A percentile compares a stretch with the other conserved stretches of the same genome.
phyloP scores from a whole-genome alignment of 2,888 invertebrate species.

The Drosophila hamatofila region DNA sequence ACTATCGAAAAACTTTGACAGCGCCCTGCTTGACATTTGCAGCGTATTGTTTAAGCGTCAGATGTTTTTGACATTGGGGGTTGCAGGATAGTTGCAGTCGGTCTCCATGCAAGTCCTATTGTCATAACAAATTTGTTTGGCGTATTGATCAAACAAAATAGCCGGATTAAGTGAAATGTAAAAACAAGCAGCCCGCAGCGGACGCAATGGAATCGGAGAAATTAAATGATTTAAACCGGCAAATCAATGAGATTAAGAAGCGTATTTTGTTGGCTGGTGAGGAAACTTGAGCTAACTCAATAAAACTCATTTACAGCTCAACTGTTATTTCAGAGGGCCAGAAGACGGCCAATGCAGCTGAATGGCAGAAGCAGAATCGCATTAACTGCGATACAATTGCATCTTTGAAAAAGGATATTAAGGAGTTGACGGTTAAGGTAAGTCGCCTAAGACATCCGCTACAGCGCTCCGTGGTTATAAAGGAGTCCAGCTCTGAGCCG shows the following conservation, averaged over 20 bases:
- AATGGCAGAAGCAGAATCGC: slow-evolving; percentile 91
- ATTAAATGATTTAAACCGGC: slow-evolving; percentile 87
- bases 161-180: slow-evolving; percentile 9
- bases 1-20: not conserved
- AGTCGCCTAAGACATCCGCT: slow-evolving; percentile 83
- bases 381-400: slow-evolving; percentile 90
- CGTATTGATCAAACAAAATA: slow-evolving; percentile 62
- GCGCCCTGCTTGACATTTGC: not conserved
- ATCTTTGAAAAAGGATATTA: slow-evolving; percentile 90
- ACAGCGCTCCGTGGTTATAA: slow-evolving; percentile 80
- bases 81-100: slow-evolving; percentile 27
- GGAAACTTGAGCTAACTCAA: not conserved
- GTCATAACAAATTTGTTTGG: slow-evolving; percentile 49
- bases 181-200: not conserved
- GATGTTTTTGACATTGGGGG: not conserved
- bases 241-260: slow-evolving; percentile 94
- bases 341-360: slow-evolving; percentile 92
- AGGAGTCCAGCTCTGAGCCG: slow-evolving; percentile 68
- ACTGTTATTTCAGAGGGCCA: slow-evolving; percentile 89
- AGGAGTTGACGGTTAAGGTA: slow-evolving; percentile 88
- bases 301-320: not conserved
- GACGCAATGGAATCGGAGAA: slow-evolving; percentile 82
- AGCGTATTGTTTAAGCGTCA: not conserved
- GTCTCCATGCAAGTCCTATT: slow-evolving; percentile 35
- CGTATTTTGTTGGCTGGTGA: slow-evolving; percentile 93